phyloP scores from a whole-genome alignment of 1,140 invertebrate species.

The Drosophila paulistorum region DNA sequence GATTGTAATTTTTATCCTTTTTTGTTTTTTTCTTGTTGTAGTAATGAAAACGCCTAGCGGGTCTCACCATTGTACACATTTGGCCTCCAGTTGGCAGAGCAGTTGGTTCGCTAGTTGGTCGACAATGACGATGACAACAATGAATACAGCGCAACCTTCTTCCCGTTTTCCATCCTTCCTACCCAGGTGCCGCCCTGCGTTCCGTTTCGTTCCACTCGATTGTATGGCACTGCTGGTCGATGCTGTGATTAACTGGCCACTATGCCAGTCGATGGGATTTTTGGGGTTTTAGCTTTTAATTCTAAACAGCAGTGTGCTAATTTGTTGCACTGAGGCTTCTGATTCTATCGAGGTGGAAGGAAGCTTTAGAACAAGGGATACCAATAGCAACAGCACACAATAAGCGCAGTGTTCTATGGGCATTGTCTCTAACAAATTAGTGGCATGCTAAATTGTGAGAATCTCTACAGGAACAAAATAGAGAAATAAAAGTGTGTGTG shows the following conservation, averaged over 20 bases:
- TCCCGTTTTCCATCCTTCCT: too few species aligned
- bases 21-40: background rate
- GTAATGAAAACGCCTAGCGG: conserved; percentile 54
- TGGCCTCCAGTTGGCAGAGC: background rate
- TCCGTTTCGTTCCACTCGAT: background rate
- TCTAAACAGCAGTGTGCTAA: conserved; percentile 55
- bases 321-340: conserved; percentile 36
- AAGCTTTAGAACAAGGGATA: background rate
- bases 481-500: background rate
- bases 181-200: background rate
- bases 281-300: conserved; percentile 54
- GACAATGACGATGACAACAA: conserved; percentile 13
- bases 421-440: conserved; percentile 11
- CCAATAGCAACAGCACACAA: background rate
- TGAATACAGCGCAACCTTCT: background rate
- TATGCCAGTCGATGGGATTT: conserved; percentile 37
- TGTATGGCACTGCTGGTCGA: background rate
- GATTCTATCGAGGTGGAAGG: conserved; percentile 8
- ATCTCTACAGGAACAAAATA: background rate
- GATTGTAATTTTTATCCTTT: conserved; percentile 43
- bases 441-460: conserved; percentile 3
- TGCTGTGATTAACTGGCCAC: conserved; percentile 62
- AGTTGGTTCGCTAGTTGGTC: background rate
- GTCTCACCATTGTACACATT: conserved; percentile 35
- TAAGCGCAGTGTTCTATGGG: conserved; percentile 3